phyloP scores from a whole-genome alignment of 2,888 invertebrate species.

The Auanema sp. region DNA sequence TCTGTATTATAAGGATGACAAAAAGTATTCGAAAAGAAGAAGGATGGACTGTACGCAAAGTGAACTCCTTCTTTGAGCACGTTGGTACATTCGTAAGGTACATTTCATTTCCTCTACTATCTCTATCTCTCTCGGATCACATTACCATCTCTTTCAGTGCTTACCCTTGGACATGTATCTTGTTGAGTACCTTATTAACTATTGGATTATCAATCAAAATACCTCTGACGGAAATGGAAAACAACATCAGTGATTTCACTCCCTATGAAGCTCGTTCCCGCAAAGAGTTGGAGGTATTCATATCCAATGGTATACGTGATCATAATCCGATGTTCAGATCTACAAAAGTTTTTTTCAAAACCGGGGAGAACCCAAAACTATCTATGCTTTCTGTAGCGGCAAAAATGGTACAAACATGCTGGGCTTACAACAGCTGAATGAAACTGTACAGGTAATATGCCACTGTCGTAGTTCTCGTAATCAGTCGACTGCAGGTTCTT shows the following conservation, averaged over 20 bases:
- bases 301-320: background rate
- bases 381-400: constrained; percentile 56
- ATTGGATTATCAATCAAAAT: constrained; percentile 33
- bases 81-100: too few species aligned
- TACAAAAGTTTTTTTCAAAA: constrained; percentile 57
- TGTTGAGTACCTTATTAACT: constrained; percentile 38
- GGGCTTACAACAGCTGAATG: constrained; percentile 50
- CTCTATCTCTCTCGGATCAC: background rate
- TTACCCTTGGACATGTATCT: constrained; percentile 43
- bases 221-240: constrained; percentile 54
- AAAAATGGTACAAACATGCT: constrained; percentile 55
- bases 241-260: constrained; percentile 62
- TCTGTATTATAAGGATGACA: too few species aligned
- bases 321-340: constrained; percentile 26
- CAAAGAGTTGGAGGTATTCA: constrained; percentile 46
- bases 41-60: too few species aligned
- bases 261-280: constrained; percentile 56
- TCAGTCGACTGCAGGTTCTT: constrained; percentile 38
- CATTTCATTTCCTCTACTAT: too few species aligned
- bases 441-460: constrained; percentile 46
- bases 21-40: too few species aligned
- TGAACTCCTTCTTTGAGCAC: too few species aligned
- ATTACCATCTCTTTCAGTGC: constrained; percentile 7
- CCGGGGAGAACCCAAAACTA: constrained; percentile 54
- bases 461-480: background rate